phyloP scores from a whole-genome alignment of 2,797 vertebrate genomes.

The Notolabrus celidotus region DNA sequence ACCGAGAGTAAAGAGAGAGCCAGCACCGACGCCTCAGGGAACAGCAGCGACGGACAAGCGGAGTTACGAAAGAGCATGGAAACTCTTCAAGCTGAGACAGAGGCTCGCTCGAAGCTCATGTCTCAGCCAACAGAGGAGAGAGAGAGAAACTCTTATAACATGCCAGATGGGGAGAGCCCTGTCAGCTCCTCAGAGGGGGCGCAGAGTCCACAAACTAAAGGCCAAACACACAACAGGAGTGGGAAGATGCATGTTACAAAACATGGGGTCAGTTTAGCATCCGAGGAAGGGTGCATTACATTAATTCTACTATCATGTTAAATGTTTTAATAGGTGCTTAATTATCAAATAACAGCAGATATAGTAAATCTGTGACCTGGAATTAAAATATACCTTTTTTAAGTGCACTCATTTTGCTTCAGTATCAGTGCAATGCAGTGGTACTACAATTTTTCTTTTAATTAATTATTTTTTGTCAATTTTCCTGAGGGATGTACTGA shows the following conservation, averaged over 20 bases:
- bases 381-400: too few relatives aligned
- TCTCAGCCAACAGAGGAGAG: conserved; percentile 76
- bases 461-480: too few relatives aligned
- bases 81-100: conserved; percentile 81
- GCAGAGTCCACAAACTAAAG: conserved; percentile 46
- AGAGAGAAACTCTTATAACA: conserved; percentile 63
- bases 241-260: conserved; percentile 54
- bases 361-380: too few relatives aligned
- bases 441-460: too few relatives aligned
- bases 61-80: conserved; percentile 81
- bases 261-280: conserved; percentile 70
- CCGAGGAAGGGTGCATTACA: not conserved
- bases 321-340: too few relatives aligned
- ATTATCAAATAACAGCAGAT: too few relatives aligned
- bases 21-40: conserved; percentile 79
- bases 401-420: too few relatives aligned
- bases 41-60: conserved; percentile 82
- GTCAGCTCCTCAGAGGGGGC: conserved; percentile 65
- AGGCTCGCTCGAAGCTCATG: conserved; percentile 73
- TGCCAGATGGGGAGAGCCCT: conserved; percentile 37
- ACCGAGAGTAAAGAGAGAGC: conserved; percentile 81
- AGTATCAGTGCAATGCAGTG: too few relatives aligned
- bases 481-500: too few relatives aligned
- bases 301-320: not conserved
- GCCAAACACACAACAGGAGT: conserved; percentile 41